A percentile compares a stretch with the other conserved stretches of the same genome.
Evolutionary conservation across 2,797 vertebrate genomes (phyloP).

Genomic region (Parauchenoglanis punctatus): DNA sequence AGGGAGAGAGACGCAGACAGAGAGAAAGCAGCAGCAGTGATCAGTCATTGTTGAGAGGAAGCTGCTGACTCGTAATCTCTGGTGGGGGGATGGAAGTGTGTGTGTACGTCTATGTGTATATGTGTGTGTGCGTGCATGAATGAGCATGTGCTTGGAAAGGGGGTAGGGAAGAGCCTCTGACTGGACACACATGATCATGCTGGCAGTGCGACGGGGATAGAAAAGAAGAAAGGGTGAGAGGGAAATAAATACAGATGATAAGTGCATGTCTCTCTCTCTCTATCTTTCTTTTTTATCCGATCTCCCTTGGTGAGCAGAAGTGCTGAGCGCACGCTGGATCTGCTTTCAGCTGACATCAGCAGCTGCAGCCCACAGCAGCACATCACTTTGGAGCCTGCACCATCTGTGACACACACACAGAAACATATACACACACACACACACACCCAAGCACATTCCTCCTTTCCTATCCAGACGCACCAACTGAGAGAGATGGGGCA

Average conservation of each 20-base stretch:
- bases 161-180: constrained; percentile 66
- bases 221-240: neutral
- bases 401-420: constrained; percentile 87
- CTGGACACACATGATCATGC: constrained; percentile 45
- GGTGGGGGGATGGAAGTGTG: constrained; percentile 57
- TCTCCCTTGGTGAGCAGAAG: constrained; percentile 70
- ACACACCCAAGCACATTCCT: neutral
- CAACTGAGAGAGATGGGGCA: neutral
- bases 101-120: constrained; percentile 25
- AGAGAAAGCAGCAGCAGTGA: constrained; percentile 57
- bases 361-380: constrained; percentile 90
- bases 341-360: constrained; percentile 98
- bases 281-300: neutral
- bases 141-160: constrained; percentile 51
- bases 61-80: constrained; percentile 74
- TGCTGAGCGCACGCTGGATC: constrained; percentile 89
- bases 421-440: constrained; percentile 31
- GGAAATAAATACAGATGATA: neutral
- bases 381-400: constrained; percentile 86
- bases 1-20: constrained; percentile 35
- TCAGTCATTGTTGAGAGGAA: constrained; percentile 70
- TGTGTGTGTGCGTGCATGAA: constrained; percentile 35
- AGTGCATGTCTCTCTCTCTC: neutral
- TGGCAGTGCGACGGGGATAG: neutral
- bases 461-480: constrained; percentile 7